Base-by-base conservation (phyloP, 2,113 vertebrate species). In the Fukomys damarensis region DNA sequence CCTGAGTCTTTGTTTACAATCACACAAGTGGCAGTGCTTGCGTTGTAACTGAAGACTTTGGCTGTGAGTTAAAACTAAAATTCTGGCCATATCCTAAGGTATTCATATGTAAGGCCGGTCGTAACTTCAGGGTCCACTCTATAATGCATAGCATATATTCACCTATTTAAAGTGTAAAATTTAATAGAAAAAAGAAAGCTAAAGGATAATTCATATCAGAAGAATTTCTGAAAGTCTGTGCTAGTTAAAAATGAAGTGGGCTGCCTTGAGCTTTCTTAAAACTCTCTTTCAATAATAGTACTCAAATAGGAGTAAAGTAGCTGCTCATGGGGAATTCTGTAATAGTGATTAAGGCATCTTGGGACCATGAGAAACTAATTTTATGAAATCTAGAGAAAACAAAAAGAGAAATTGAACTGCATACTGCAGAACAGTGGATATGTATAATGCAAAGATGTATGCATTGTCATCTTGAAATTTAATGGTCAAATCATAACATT, bases 191-290 rank as follows among this genome's bases (percentile, higher is more conserved):
- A n/a, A 61, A 92, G 3, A n/a, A n/a, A n/a, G 10, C 4, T 82
- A 61, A 94, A 70, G 26, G 32, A 38, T 32, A 84, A 58, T 87
- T 92, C n/a, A 38, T 81, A 82, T 79, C 70, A 96, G 79, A 94
- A 91, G 65, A 65, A 87, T 77, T 89, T 82, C 49, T 86, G 59
- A 91, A 35, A 91, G 8, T 58, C 86, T 30, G 56, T 89, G 3
- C 92, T 83, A 38, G 8, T 68, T 92, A 59, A 93, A 80, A 97
- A 93, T 94, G 41, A 94, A 74, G n/a, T 91, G n/a, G 54, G 10
- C 59, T 28, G 2, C 59, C 52, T 86, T 77, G 49, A 59, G 81
- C 94, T n/a, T 80, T 85, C 2, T n/a, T 61, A 84, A 77, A 94
- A n/a, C 10, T 90, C 30, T 92, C 81, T 22, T 41, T 95, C 30